Evolutionary conservation across 2,797 vertebrate species (phyloP).

Genomic region (Tragopan temminckii): DNA sequence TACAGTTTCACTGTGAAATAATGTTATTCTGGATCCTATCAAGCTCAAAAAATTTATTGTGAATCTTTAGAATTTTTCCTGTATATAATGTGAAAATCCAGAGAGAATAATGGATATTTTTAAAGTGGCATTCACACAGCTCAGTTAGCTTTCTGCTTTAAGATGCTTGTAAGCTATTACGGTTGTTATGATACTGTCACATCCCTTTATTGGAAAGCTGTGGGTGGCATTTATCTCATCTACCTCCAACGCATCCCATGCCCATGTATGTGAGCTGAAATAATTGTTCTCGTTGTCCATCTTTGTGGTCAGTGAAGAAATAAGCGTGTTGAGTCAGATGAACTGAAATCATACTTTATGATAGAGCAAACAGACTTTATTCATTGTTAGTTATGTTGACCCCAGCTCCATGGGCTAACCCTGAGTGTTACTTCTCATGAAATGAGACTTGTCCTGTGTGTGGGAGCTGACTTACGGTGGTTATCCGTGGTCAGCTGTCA

Average conservation of each 20-base stretch:
- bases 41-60: not conserved
- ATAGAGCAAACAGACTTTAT: conserved; percentile 24
- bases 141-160: not conserved
- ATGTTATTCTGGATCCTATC: not conserved
- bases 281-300: not conserved
- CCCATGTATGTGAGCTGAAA: not conserved
- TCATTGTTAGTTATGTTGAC: not conserved
- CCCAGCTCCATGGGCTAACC: not conserved
- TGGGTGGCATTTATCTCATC: conserved; percentile 18
- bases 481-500: not conserved
- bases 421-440: not conserved
- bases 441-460: not conserved
- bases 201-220: conserved; percentile 6
- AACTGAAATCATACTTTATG: conserved; percentile 10
- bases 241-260: conserved; percentile 12
- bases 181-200: not conserved
- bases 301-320: not conserved
- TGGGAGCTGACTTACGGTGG: not conserved
- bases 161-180: not conserved
- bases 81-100: not conserved
- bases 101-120: not conserved
- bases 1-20: not conserved
- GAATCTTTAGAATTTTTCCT: not conserved
- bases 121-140: not conserved
- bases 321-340: not conserved